A percentile compares a stretch with the other conserved stretches of the same genome.
Conservation (phyloP, 1,140 invertebrate species). For the Bombus breviceps region DNA sequence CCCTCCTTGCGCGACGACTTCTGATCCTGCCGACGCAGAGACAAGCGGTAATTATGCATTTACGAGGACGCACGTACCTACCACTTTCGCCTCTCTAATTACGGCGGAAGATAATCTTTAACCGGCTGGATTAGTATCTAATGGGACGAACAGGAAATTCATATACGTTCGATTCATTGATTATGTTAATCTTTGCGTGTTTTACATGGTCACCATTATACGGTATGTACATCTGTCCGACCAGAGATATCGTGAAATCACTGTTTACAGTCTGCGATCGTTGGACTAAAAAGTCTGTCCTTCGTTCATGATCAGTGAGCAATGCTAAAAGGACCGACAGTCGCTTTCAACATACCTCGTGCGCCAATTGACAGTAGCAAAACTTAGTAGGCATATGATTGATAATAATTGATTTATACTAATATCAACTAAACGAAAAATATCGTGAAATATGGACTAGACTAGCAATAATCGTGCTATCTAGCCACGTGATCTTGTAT, state of each 20-base stretch:
- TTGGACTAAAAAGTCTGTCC: conserved; percentile 6
- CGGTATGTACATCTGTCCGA: neutral
- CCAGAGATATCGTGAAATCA: conserved; percentile 10
- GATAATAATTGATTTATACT: conserved; percentile 35
- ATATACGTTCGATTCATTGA: conserved; percentile 32
- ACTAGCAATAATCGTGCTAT: neutral
- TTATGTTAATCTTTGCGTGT: conserved; percentile 22
- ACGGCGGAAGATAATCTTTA: conserved; percentile 56
- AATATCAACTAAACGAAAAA: neutral
- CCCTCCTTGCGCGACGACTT: conserved; percentile 49
- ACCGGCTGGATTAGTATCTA: conserved; percentile 40
- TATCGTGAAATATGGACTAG: neutral
- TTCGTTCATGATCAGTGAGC: neutral
- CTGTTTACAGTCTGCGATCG: conserved; percentile 34
- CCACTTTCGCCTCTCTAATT: conserved; percentile 68
- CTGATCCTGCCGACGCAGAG: conserved; percentile 65
- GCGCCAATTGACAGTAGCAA: conserved; percentile 6
- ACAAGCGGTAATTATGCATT: conserved; percentile 69
- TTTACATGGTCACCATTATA: neutral
- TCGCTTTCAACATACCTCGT: neutral
- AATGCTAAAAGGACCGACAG: neutral
- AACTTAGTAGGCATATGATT: neutral
- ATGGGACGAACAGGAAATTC: conserved; percentile 50
- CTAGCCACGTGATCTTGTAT: conserved; percentile 5
- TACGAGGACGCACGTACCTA: conserved; percentile 59